phyloP scores from a whole-genome alignment of 2,113 vertebrate genomes.

The Rhinoptilus africanus region DNA sequence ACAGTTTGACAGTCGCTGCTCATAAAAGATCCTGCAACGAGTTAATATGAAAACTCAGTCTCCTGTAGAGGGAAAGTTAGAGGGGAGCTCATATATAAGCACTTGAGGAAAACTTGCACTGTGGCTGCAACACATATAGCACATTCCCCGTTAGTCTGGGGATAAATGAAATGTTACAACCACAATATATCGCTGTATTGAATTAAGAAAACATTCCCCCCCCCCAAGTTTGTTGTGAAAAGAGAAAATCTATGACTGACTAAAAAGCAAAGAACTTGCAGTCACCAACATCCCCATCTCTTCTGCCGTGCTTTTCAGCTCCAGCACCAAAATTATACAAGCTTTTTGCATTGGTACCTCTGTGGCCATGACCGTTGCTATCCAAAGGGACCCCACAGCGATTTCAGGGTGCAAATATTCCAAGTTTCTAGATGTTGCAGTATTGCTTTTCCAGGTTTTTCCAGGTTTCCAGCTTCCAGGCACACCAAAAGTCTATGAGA shows the following conservation, averaged over 20 bases:
- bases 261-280: background rate
- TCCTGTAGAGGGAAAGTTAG: constrained; percentile 6
- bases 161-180: constrained; percentile 30
- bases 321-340: background rate
- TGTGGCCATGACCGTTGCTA: background rate
- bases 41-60: constrained; percentile 30
- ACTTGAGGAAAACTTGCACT: constrained; percentile 2
- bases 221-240: background rate
- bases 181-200: background rate
- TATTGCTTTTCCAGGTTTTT: background rate
- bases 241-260: background rate
- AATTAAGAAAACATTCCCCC: background rate
- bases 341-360: background rate
- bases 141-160: background rate
- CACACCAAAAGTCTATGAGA: background rate
- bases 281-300: background rate
- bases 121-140: background rate
- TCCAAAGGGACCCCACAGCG: background rate
- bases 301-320: background rate
- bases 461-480: background rate
- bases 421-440: background rate
- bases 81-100: background rate
- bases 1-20: constrained; percentile 11
- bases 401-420: background rate
- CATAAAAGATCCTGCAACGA: constrained; percentile 18